These are phyloP conservation scores for Dendrolimus pini DNA, from an alignment of 2,888 invertebrate genomes.

Conservation along the genomic window DNA sequence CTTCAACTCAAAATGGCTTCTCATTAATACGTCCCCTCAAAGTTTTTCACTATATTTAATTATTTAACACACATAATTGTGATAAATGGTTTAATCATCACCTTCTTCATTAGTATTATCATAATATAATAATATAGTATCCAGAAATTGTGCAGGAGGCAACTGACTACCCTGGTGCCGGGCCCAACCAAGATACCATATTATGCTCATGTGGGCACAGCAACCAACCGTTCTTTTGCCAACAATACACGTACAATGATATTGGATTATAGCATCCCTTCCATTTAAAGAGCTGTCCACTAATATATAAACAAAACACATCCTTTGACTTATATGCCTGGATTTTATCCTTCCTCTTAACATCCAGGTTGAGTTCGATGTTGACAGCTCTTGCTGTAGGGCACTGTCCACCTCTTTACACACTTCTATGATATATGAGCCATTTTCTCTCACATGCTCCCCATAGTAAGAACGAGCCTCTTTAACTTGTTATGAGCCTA, in stretches of 20 bases:
- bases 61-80: too few species aligned
- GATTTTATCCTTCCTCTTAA: conserved; percentile 13
- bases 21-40: too few species aligned
- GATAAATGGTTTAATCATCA: too few species aligned
- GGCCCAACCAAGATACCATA: conserved; percentile 13
- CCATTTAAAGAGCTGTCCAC: conserved; percentile 5
- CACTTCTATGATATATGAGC: conserved; percentile 10
- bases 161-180: conserved; percentile 1
- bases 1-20: too few species aligned
- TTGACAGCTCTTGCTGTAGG: not conserved
- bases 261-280: conserved; percentile 9
- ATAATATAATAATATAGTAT: not conserved
- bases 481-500: conserved; percentile 11
- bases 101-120: too few species aligned
- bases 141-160: not conserved
- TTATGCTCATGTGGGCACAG: conserved; percentile 13
- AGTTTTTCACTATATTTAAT: too few species aligned
- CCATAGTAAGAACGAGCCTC: conserved; percentile 12
- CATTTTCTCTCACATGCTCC: conserved; percentile 10
- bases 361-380: conserved; percentile 4
- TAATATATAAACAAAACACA: conserved; percentile 14
- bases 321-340: conserved; percentile 11
- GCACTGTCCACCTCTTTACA: conserved; percentile 2
- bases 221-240: conserved; percentile 11
- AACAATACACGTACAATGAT: conserved; percentile 12